phyloP scores from a whole-genome alignment of 2,888 invertebrate species.

The Orthosia gothica region DNA sequence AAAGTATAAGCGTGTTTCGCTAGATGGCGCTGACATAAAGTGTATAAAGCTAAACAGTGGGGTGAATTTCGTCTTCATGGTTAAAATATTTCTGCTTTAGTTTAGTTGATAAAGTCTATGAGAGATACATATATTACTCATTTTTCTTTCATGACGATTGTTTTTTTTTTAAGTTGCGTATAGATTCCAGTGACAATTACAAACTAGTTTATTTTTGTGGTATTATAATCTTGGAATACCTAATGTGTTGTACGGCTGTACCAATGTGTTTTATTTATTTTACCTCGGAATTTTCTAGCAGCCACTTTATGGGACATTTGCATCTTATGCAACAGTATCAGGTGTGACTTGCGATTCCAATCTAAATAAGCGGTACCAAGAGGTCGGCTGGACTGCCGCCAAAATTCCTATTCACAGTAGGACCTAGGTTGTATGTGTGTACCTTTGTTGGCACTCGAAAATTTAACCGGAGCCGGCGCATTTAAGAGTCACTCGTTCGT shows the following conservation, averaged over 20 bases:
- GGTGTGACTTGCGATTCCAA: constrained; percentile 61
- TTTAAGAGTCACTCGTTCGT: constrained; percentile 68
- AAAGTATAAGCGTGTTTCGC: constrained; percentile 12
- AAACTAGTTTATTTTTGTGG: too few relatives aligned
- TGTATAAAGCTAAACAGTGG: not conserved
- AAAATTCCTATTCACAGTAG: constrained; percentile 81
- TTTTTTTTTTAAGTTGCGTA: too few relatives aligned
- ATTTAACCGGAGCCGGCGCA: constrained; percentile 74
- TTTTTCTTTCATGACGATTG: too few relatives aligned
- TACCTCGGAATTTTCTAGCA: constrained; percentile 9
- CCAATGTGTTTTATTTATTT: not conserved
- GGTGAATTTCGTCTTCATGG: not conserved
- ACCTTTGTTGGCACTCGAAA: constrained; percentile 78
- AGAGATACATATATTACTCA: too few relatives aligned
- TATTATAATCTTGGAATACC: too few relatives aligned
- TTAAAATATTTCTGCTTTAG: not conserved
- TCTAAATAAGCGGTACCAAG: constrained; percentile 73
- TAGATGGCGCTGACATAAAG: constrained; percentile 66
- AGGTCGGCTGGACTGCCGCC: constrained; percentile 79
- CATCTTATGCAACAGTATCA: constrained; percentile 48
- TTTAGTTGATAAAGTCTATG: not conserved
- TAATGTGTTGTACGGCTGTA: too few relatives aligned
- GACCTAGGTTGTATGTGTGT: constrained; percentile 35
- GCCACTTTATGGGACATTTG: constrained; percentile 34
- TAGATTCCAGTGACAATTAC: too few relatives aligned